Base-by-base conservation (phyloP, 2,888 invertebrate species). In the Thecophora atra region DNA sequence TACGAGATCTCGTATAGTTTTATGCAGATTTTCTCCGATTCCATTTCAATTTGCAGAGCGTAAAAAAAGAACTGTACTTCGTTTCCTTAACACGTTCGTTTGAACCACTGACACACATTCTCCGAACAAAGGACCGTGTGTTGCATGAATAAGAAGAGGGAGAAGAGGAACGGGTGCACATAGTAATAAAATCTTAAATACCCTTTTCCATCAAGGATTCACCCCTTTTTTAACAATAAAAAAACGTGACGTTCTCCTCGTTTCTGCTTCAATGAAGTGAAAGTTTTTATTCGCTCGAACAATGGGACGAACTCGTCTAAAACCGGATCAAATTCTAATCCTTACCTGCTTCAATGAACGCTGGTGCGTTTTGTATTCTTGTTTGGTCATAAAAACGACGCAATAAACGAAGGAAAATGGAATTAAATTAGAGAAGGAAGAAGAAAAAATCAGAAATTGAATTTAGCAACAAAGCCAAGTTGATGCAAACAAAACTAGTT, bases 311-410 rank as follows among this genome's bases (percentile, higher is more conserved):
- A 51, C 24, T 28, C 52, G 37, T 56, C 37, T 56, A 67, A 54
- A 67, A n/a, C 67, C 8, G 54, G 67, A 67, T 67, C 67, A 67
- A 56, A 30, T 37, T 56, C 54, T 67, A 67, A 67, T 67, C 67
- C 54, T 52, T 67, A 67, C 67, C 56, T 54, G 54, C 56, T 26
- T 11, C 15, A 47, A 4, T 47, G 47, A 15, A n/a, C 17, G n/a
- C 47, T 5, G 5, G 47, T 47, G 15, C 47, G n/a, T 47, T 47
- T n/a, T 47, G 37, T 37, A 5, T n/a, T n/a, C 1, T 17, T 15
- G 47, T 17, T 5, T 47, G 15, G 47, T 17, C 15, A 7, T 28
- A 11, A 58, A 58, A 58, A 58, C 3, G 58, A 58, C 26, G 58
- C 26, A 24, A 58, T 26, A 58, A 58, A 28, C n/a, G n/a, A n/a